Evolutionary conservation across 2,113 vertebrate genomes (phyloP).

Genomic region (Gobio gobio): DNA sequence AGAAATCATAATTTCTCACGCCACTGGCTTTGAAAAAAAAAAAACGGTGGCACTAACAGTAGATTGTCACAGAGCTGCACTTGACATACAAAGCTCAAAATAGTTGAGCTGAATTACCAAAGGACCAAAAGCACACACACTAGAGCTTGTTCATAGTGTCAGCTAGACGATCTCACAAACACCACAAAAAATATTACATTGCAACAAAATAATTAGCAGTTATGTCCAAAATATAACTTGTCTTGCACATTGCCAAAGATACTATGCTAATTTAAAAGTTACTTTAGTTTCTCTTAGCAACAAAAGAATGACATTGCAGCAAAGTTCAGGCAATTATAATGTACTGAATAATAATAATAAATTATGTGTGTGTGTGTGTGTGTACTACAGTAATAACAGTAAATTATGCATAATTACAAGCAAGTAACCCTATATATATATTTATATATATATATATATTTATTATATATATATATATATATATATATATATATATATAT

Average conservation of each 20-base stretch:
- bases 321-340: not conserved
- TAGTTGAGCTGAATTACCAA: slow-evolving; percentile 20
- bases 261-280: not conserved
- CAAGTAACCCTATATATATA: not conserved
- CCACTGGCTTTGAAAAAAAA: not conserved
- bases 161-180: not conserved
- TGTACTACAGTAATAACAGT: too few species aligned
- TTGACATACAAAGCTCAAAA: slow-evolving; percentile 34
- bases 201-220: not conserved
- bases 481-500: not conserved
- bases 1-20: not conserved
- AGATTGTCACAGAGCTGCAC: not conserved
- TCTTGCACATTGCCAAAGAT: not conserved
- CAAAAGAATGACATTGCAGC: not conserved
- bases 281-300: not conserved
- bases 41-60: not conserved
- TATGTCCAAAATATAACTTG: not conserved
- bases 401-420: not conserved
- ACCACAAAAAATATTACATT: not conserved
- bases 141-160: not conserved
- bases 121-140: slow-evolving; percentile 7
- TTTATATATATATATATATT: too few species aligned
- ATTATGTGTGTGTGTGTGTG: too few species aligned
- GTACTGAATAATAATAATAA: too few species aligned
- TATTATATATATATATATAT: too few species aligned